A percentile compares a stretch with the other conserved stretches of the same genome.
phyloP scores from a whole-genome alignment of 2,113 vertebrate species.

The Tragelaphus scriptus region DNA sequence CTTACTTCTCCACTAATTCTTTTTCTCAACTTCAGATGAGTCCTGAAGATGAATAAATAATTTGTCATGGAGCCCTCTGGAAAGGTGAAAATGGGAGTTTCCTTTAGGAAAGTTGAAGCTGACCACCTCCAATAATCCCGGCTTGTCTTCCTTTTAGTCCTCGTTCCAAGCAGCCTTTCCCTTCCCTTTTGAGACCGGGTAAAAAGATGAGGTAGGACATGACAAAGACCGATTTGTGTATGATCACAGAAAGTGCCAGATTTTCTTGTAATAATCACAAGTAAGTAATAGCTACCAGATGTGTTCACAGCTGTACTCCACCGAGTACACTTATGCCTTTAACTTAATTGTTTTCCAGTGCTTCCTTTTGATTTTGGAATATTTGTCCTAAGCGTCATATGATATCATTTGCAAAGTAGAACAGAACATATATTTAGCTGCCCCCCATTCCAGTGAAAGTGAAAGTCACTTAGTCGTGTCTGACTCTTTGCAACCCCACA shows the following conservation, averaged over 20 bases:
- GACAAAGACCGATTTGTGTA: slow-evolving; percentile 76
- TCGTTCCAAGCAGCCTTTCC: slow-evolving; percentile 53
- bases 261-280: slow-evolving; percentile 75
- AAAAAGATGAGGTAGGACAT: slow-evolving; percentile 70
- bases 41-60: slow-evolving; percentile 53
- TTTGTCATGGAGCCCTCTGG: slow-evolving; percentile 55
- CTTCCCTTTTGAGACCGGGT: slow-evolving; percentile 60
- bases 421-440: neutral
- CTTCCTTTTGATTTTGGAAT: slow-evolving; percentile 74
- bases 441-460: too few relatives aligned
- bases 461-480: too few relatives aligned
- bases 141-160: slow-evolving; percentile 53
- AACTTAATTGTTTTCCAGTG: slow-evolving; percentile 73
- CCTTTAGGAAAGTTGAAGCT: slow-evolving; percentile 42
- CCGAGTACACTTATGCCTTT: slow-evolving; percentile 70
- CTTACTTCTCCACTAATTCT: neutral
- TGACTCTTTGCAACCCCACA: too few relatives aligned
- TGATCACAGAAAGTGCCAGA: slow-evolving; percentile 74
- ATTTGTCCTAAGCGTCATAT: slow-evolving; percentile 64
- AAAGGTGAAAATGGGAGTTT: slow-evolving; percentile 58
- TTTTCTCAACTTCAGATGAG: slow-evolving; percentile 38
- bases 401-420: slow-evolving; percentile 68
- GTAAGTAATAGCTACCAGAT: slow-evolving; percentile 84
- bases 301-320: slow-evolving; percentile 75
- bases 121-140: slow-evolving; percentile 55